Percentiles rank a stretch among this genome's conserved stretches.
Conservation (phyloP, 2,113 vertebrate species). For the Lontra canadensis region DNA sequence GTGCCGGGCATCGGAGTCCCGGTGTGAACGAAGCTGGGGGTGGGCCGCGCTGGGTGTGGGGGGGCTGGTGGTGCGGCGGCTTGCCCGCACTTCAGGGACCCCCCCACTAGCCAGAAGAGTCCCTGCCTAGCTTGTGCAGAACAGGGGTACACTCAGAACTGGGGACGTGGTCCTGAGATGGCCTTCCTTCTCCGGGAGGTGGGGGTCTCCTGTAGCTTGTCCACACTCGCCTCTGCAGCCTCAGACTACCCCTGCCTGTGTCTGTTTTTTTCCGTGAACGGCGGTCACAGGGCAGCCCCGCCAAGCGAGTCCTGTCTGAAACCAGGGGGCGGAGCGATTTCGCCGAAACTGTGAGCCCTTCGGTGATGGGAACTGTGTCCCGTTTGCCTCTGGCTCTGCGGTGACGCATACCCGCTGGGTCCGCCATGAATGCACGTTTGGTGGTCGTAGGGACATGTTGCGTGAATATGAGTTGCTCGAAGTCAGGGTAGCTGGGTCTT, state of each 20-base stretch:
- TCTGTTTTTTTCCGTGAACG: neutral
- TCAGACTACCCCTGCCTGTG: no score
- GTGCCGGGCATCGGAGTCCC: neutral
- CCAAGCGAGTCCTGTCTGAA: neutral
- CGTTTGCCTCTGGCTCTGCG: neutral
- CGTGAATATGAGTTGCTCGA: neutral
- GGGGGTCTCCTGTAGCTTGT: neutral
- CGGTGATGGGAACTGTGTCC: no score
- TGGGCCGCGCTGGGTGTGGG: neutral
- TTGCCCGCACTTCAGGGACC: neutral
- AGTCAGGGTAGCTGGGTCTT: neutral
- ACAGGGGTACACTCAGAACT: neutral
- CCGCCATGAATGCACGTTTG: neutral
- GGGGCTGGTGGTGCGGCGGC: rapidly evolving
- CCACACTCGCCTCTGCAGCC: neutral
- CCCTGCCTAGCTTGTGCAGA: neutral
- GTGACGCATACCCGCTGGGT: neutral
- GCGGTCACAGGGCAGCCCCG: neutral
- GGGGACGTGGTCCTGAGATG: neutral
- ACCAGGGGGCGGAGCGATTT: neutral
- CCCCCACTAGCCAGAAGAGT: no score
- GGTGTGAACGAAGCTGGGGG: neutral
- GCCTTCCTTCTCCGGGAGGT: rapidly evolving
- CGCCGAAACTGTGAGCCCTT: neutral
- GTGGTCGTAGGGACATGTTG: neutral